These are phyloP conservation scores for Sesamia inferens DNA, from an alignment of 2,888 invertebrate species.

Conservation along the genomic window DNA sequence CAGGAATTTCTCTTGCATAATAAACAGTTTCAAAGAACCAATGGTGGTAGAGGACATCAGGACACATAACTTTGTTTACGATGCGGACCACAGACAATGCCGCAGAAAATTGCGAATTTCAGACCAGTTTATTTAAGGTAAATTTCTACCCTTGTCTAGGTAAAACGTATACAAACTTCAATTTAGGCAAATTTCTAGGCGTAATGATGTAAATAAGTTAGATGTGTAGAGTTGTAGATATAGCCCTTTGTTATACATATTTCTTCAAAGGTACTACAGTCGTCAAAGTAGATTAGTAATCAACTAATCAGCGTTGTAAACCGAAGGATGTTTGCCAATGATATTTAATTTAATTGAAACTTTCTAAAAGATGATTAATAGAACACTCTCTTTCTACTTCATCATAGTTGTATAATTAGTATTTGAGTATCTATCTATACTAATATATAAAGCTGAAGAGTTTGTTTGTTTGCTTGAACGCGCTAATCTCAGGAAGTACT, in stretches of 20 bases:
- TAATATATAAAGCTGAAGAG: no score
- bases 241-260: not conserved
- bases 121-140: slow-evolving; percentile 8
- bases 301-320: no score
- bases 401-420: no score
- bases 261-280: not conserved
- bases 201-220: not conserved
- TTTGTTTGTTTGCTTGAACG: no score
- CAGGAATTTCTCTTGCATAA: slow-evolving; percentile 17
- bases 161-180: slow-evolving; percentile 32
- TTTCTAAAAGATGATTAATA: no score
- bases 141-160: slow-evolving; percentile 31
- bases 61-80: slow-evolving; percentile 5
- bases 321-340: no score
- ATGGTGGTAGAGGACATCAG: slow-evolving; percentile 12
- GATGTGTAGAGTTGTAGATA: not conserved
- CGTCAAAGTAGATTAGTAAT: no score
- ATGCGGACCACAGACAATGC: slow-evolving; percentile 5
- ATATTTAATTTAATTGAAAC: no score
- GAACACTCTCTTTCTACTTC: no score
- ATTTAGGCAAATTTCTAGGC: slow-evolving; percentile 25
- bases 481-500: no score
- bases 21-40: slow-evolving; percentile 19
- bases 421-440: no score
- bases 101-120: slow-evolving; percentile 16